phyloP scores from a whole-genome alignment of 1,140 invertebrate genomes.

The Drosophila malerkotliana region DNA sequence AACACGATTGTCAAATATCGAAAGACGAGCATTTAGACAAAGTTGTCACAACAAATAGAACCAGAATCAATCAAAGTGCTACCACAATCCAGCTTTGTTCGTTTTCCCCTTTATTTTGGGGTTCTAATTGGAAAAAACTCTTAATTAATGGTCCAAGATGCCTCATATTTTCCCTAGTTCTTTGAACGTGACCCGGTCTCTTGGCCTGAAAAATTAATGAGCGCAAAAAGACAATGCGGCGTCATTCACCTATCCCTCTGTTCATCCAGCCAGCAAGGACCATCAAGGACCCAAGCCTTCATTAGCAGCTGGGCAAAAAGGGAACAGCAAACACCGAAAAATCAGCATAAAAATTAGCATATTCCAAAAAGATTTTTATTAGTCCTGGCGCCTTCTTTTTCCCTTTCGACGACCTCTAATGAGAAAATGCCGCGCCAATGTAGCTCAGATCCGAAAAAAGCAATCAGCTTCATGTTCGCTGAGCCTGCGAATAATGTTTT shows the following conservation, averaged over 20 bases:
- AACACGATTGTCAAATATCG: constrained; percentile 28
- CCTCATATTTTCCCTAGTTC: constrained; percentile 39
- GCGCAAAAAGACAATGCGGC: constrained; percentile 26
- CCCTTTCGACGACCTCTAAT: constrained; percentile 7
- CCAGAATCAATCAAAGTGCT: constrained; percentile 63
- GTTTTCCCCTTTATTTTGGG: constrained; percentile 3
- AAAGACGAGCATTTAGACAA: constrained; percentile 13
- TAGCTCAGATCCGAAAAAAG: constrained; percentile 4
- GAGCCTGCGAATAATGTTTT: neutral
- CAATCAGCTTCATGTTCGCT: constrained; percentile 19
- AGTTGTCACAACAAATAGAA: constrained; percentile 40
- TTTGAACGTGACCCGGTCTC: constrained; percentile 47
- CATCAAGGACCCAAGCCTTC: constrained; percentile 6
- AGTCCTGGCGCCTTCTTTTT: neutral
- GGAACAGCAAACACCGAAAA: constrained; percentile 38
- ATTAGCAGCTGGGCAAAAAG: constrained; percentile 21
- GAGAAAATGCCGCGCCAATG: constrained; percentile 13
- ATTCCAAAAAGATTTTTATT: constrained; percentile 12
- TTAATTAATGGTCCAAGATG: constrained; percentile 62
- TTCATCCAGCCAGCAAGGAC: constrained; percentile 2
- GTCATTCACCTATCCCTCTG: constrained; percentile 27
- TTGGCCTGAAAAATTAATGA: constrained; percentile 63
- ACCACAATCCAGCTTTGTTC: constrained; percentile 21
- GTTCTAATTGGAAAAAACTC: constrained; percentile 52
- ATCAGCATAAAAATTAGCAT: constrained; percentile 64